A percentile compares a stretch with the other conserved stretches of the same genome.
Evolutionary conservation across 2,888 invertebrate species (phyloP).

Genomic region (Melinopterus prodromus): DNA sequence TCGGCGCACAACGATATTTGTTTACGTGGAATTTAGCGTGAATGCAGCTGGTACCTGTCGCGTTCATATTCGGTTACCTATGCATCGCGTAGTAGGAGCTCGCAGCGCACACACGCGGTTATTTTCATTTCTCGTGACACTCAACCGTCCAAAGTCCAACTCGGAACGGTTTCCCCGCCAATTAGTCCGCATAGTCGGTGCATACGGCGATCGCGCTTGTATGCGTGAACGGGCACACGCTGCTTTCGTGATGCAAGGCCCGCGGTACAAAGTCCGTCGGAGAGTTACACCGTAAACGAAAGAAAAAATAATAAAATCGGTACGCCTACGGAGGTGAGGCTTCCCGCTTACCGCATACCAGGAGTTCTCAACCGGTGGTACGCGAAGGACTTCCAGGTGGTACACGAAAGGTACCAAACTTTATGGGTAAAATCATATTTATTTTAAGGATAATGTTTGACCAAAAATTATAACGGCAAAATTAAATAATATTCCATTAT

Average conservation of each 20-base stretch:
- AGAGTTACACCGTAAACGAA: not conserved
- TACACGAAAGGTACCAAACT: too few relatives aligned
- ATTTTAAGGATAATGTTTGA: too few relatives aligned
- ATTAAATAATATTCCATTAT: too few relatives aligned
- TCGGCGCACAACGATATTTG: not conserved
- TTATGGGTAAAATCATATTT: too few relatives aligned
- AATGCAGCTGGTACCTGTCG: not conserved
- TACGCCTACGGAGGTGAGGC: not conserved
- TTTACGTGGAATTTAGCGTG: not conserved
- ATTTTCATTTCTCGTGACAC: slow-evolving; percentile 17
- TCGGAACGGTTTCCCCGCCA: slow-evolving; percentile 20
- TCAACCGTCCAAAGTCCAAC: slow-evolving; percentile 23
- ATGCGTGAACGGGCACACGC: slow-evolving; percentile 14
- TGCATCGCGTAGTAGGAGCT: not conserved
- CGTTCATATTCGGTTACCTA: not conserved
- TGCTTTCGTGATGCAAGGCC: not conserved
- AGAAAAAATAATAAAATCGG: not conserved
- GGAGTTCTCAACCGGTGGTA: too few relatives aligned
- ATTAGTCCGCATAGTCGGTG: slow-evolving; percentile 16
- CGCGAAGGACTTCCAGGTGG: too few relatives aligned
- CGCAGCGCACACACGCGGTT: not conserved
- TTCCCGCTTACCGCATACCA: not conserved
- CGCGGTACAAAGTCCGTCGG: not conserved
- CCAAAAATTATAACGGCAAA: too few relatives aligned
- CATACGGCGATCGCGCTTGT: slow-evolving; percentile 6